Percentiles rank a stretch among this genome's conserved stretches.
phyloP scores from a whole-genome alignment of 2,888 invertebrate species.

The Drosophila neoperkinsi region DNA sequence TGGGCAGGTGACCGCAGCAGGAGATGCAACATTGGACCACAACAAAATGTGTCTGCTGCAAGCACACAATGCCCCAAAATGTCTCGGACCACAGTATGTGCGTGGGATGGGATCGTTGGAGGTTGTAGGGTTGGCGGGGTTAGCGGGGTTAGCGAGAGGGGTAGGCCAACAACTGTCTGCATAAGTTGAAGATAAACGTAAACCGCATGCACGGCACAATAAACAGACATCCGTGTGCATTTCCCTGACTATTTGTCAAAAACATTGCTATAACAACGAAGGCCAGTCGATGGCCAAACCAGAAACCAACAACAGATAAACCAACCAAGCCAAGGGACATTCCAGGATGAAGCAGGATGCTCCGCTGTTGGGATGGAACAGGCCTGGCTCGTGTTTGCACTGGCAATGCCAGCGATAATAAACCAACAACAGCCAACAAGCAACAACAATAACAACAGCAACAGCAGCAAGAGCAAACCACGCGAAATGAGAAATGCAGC shows the following conservation, averaged over 20 bases:
- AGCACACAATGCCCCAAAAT: constrained; percentile 62
- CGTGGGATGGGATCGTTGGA: constrained; percentile 5
- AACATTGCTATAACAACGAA: constrained; percentile 78
- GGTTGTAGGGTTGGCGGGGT: not conserved
- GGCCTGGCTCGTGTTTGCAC: constrained; percentile 57
- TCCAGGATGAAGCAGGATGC: constrained; percentile 45
- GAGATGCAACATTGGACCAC: constrained; percentile 52
- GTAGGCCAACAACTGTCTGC: constrained; percentile 67
- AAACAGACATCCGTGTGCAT: constrained; percentile 81
- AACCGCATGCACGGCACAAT: constrained; percentile 80
- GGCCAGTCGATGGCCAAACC: constrained; percentile 55
- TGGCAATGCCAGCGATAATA: constrained; percentile 75
- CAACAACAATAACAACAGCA: constrained; percentile 57
- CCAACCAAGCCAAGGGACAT: constrained; percentile 43
- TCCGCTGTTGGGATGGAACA: constrained; percentile 12
- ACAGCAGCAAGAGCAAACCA: constrained; percentile 54
- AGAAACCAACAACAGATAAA: constrained; percentile 72
- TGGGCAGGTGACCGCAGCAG: constrained; percentile 43
- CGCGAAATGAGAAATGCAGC: constrained; percentile 79
- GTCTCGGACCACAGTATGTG: constrained; percentile 72
- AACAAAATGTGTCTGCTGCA: constrained; percentile 76
- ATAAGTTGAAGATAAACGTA: constrained; percentile 80
- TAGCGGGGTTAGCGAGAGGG: not conserved
- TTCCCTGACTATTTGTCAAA: constrained; percentile 80
- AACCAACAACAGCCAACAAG: constrained; percentile 61